These are phyloP conservation scores for Anagrus nilaparvatae DNA, from an alignment of 1,140 invertebrate genomes.

Conservation along the genomic window DNA sequence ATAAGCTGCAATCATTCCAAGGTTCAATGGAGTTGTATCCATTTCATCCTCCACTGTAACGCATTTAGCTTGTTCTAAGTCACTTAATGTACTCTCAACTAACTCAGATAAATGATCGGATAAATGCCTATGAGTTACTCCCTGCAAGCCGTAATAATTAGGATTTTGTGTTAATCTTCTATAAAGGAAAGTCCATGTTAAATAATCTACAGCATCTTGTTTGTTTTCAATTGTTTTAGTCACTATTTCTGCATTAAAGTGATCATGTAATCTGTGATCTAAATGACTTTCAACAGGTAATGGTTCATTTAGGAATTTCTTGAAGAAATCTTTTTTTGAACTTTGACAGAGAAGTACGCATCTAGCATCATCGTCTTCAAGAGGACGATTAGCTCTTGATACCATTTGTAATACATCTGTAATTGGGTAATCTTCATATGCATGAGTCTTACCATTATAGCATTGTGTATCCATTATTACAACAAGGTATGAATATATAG, in stretches of 20 bases:
- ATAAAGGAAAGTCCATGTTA: conserved; percentile 99
- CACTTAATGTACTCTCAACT: conserved; percentile 90
- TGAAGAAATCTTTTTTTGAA: conserved; percentile 98
- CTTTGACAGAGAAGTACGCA: conserved; percentile 95
- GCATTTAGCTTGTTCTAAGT: conserved; percentile 96
- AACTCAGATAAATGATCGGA: conserved; percentile 98
- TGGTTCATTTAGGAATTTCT: conserved; percentile 96
- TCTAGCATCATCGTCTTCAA: conserved; percentile 88
- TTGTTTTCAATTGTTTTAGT: conserved; percentile 99
- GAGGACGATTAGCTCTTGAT: conserved; percentile 79
- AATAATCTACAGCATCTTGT: conserved; percentile 98
- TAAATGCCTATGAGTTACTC: conserved; percentile 90
- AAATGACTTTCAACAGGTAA: conserved; percentile 95
- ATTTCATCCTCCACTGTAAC: conserved; percentile 98
- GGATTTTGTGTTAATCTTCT: conserved; percentile 96
- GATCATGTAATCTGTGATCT: conserved; percentile 95
- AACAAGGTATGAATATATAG: conserved; percentile 81
- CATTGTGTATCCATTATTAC: conserved; percentile 96
- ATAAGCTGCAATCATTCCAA: conserved; percentile 99
- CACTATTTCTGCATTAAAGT: conserved; percentile 99
- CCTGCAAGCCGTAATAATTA: conserved; percentile 98
- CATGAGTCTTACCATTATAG: conserved; percentile 90
- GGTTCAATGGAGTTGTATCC: conserved; percentile 89
- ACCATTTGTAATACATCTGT: conserved; percentile 98
- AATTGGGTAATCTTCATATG: conserved; percentile 96